These are phyloP conservation scores for Lucilia sericata DNA, from an alignment of 1,140 invertebrate genomes.

Conservation along the genomic window DNA sequence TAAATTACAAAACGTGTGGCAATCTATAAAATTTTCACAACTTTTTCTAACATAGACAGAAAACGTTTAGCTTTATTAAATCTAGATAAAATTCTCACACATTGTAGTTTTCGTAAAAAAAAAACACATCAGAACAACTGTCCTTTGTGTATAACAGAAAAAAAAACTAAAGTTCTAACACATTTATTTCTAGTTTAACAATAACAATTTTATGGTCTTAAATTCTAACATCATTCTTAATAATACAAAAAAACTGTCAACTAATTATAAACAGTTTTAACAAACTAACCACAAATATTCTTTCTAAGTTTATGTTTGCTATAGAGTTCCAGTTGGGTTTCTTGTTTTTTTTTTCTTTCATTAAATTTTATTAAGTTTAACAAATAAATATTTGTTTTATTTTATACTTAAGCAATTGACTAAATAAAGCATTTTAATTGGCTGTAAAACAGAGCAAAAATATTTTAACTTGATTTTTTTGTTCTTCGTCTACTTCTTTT, in stretches of 20 bases:
- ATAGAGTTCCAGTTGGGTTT: not conserved
- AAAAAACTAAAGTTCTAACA: not conserved
- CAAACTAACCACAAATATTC: too few species aligned
- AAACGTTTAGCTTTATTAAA: too few species aligned
- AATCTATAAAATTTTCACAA: not conserved
- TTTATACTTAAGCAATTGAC: constrained; percentile 31
- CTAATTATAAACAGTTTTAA: not conserved
- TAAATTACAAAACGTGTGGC: not conserved
- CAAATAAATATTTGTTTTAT: constrained; percentile 11
- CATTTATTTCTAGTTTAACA: not conserved
- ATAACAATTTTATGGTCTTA: constrained; percentile 32
- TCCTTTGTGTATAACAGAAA: not conserved
- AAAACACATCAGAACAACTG: not conserved
- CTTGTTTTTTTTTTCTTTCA: too few species aligned
- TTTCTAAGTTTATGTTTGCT: not conserved
- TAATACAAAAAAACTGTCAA: not conserved
- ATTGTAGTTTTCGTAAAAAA: not conserved
- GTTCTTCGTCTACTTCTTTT: not conserved
- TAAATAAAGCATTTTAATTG: constrained; percentile 44
- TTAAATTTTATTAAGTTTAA: not conserved
- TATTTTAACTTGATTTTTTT: constrained; percentile 22
- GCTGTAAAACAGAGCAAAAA: constrained; percentile 38
- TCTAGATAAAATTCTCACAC: not conserved
- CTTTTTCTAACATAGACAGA: not conserved
- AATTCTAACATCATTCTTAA: constrained; percentile 3